Conservation (phyloP, 2,888 invertebrate species). For the Anorthoa munda region DNA sequence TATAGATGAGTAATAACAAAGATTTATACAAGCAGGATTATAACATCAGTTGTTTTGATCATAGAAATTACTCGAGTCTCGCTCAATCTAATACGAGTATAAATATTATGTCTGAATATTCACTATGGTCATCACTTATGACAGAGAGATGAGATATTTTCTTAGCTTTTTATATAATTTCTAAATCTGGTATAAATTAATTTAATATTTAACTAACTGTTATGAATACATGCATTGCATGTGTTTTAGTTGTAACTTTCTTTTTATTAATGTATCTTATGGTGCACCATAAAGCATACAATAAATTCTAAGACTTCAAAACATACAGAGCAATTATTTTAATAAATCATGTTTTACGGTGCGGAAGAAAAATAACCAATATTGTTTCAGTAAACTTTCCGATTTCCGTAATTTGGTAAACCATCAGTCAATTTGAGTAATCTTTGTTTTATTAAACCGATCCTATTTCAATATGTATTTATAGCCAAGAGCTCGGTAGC, state of each 20-base stretch:
- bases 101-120: background rate
- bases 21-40: background rate
- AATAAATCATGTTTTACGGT: background rate
- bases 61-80: background rate
- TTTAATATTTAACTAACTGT: no score
- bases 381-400: background rate
- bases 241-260: no score
- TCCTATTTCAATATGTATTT: background rate
- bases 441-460: background rate
- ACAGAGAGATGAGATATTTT: background rate
- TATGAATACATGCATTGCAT: no score
- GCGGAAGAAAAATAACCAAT: background rate
- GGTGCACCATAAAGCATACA: no score
- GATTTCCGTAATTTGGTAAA: background rate
- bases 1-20: background rate
- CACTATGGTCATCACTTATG: background rate
- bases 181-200: no score
- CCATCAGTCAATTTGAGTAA: conserved; percentile 11
- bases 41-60: background rate
- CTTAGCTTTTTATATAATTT: no score
- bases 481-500: no score
- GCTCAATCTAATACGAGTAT: background rate
- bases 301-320: no score
- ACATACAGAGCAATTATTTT: no score
- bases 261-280: no score